Evolutionary conservation across 2,113 vertebrate species (phyloP).

Genomic region (Aramus guarauna): DNA sequence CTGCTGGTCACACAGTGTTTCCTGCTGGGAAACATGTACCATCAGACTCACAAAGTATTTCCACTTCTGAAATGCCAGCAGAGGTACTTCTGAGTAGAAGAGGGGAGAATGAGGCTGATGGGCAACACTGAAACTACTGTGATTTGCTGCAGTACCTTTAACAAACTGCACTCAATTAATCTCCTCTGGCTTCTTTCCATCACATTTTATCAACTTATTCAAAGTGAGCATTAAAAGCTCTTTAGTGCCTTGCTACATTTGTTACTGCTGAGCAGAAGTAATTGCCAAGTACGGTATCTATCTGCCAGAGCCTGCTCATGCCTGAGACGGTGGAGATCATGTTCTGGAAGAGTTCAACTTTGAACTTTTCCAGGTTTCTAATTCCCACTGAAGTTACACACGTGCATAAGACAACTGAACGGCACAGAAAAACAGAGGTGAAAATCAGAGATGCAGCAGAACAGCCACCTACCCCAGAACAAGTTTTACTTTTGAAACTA

Average conservation of each 20-base stretch:
- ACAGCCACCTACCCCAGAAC: neutral
- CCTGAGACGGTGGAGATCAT: neutral
- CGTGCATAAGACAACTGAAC: accelerated
- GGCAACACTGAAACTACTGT: neutral
- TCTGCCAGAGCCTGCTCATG: neutral
- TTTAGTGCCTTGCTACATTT: neutral
- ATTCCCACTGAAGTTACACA: neutral
- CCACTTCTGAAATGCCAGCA: neutral
- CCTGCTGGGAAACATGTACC: neutral
- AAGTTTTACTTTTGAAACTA: neutral
- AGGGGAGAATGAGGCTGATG: neutral
- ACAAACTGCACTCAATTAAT: neutral
- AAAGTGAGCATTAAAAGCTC: constrained; percentile 5
- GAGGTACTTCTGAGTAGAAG: neutral
- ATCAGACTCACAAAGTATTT: neutral
- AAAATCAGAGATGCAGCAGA: neutral
- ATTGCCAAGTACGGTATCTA: neutral
- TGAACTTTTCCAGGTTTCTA: neutral
- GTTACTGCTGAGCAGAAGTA: neutral
- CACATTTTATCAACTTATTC: neutral
- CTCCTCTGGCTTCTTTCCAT: constrained; percentile 8
- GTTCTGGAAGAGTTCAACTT: neutral
- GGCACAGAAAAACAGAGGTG: neutral
- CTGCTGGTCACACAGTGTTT: too few relatives aligned
- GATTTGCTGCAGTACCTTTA: neutral